These are phyloP conservation scores for Triops cancriformis DNA, from an alignment of 1,140 invertebrate species.

Conservation along the genomic window DNA sequence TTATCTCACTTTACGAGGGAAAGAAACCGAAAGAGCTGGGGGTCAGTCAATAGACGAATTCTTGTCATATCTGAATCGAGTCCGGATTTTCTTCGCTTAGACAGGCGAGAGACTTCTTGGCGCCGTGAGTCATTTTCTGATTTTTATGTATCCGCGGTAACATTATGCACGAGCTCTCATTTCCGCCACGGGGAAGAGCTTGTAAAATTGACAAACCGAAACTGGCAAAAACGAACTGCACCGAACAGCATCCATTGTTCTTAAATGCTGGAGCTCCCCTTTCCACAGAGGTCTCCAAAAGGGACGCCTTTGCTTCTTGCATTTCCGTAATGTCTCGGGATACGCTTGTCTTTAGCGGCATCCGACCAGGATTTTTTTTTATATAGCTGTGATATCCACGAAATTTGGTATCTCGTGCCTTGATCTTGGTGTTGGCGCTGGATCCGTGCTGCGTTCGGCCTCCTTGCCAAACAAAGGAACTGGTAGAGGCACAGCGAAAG, in stretches of 20 bases:
- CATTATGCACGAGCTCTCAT: not conserved
- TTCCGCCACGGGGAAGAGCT: slow-evolving; percentile 2
- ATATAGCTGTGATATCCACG: not conserved
- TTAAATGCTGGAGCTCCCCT: not conserved
- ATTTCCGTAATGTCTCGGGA: not conserved
- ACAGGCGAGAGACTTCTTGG: not conserved
- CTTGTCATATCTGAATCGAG: not conserved
- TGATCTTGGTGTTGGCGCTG: not conserved
- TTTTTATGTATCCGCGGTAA: not conserved
- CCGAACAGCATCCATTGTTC: not conserved
- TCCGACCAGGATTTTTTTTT: not conserved
- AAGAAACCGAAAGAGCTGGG: too few species aligned
- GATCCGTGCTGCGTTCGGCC: not conserved
- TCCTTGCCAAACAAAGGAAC: not conserved
- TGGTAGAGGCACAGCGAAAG: not conserved
- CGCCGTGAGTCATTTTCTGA: not conserved
- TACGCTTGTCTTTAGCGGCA: not conserved
- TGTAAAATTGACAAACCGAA: not conserved
- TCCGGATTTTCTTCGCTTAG: not conserved
- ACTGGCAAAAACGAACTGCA: not conserved
- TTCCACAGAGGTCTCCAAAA: not conserved
- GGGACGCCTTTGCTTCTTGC: not conserved
- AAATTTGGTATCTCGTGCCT: not conserved
- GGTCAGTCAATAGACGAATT: too few species aligned
- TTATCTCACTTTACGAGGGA: too few species aligned